Conservation (phyloP, 1,140 invertebrate genomes). For the Lepidotrigona ventralis region DNA sequence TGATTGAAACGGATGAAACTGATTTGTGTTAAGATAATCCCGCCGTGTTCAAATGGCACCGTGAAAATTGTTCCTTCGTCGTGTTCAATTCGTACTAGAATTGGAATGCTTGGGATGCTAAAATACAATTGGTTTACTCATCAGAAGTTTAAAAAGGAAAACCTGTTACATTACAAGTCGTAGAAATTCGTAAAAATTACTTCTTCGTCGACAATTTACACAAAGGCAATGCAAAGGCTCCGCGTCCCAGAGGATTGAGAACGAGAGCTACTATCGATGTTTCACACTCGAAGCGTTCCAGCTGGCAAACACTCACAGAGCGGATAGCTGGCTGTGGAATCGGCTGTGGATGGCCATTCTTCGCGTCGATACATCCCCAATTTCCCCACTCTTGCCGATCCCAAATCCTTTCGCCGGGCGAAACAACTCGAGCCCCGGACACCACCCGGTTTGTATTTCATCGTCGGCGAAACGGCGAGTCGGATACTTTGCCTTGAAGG, state of each 20-base stretch:
- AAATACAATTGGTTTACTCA: too few relatives aligned
- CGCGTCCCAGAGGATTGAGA: background rate
- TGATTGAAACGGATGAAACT: too few relatives aligned
- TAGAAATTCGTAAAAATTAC: too few relatives aligned
- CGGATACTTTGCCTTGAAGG: conserved; percentile 2
- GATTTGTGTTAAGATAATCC: too few relatives aligned
- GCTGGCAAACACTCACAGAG: background rate
- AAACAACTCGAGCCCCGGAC: background rate
- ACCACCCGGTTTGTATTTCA: background rate
- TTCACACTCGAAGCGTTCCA: conserved; percentile 21
- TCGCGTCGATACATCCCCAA: background rate
- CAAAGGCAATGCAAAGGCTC: background rate
- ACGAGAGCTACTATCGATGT: background rate
- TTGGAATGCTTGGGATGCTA: too few relatives aligned
- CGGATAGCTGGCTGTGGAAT: background rate
- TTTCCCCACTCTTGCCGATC: background rate
- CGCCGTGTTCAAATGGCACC: too few relatives aligned
- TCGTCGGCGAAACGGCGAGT: background rate
- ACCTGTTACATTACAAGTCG: too few relatives aligned
- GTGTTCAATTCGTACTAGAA: too few relatives aligned
- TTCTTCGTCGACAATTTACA: too few relatives aligned
- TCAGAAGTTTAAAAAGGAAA: too few relatives aligned
- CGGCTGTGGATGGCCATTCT: background rate
- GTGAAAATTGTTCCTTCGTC: too few relatives aligned
- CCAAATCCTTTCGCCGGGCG: background rate